Base-by-base conservation (phyloP, 92 coral and sea anemone species). In the Phenganax subtilis region DNA sequence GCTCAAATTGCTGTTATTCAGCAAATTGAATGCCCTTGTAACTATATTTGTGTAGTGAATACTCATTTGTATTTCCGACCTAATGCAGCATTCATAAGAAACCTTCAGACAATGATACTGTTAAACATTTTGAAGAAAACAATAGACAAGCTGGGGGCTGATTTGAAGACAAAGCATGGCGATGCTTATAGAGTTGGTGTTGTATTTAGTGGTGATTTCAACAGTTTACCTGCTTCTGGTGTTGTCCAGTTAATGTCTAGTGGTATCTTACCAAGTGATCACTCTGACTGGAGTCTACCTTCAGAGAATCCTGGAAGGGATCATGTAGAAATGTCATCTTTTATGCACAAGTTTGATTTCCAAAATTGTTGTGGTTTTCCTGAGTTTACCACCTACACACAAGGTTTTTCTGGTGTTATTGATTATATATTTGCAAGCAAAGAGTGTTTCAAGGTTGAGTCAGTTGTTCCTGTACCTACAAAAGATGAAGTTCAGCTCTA, bases 21-120 rank as follows among this genome's bases (percentile, higher is more conserved):
- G 66, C 84, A 77, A 44, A 70, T 59, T 14, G 88, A 82, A 58
- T 54, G 71, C 55, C 85, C 87, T 28, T 65, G 82, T 30, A 63
- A 72, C 37, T 84, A 73, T 44, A 76, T 93, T 58, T 93, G 98
- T 73, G 82, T 91, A 51, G 94, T 88, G 29, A 93, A 93, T 81
- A 91, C 94, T 6, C 98, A 93, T 81, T 88, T 93, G 10, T 93
- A 91, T 78, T 93, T 75, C 75, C 89, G 85, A 56, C 98, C 98
- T 1, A 77, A 85, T 55, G 81, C 93, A 31, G 91, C 98, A n/a
- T 93, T 91, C 67, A 87, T 93, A 17, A 89, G 98, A 68, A 81
- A 91, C 69, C 75, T 93, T 55, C 98, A 93, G 84, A 90, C 81
- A 8, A 85, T 87, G 47, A 85, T 91, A 20, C 79, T 93, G 28